Evolutionary conservation across 2,888 invertebrate genomes (phyloP), one percentile per base, ranked within the genome.

Genomic region (Epinotia nisella): DNA sequence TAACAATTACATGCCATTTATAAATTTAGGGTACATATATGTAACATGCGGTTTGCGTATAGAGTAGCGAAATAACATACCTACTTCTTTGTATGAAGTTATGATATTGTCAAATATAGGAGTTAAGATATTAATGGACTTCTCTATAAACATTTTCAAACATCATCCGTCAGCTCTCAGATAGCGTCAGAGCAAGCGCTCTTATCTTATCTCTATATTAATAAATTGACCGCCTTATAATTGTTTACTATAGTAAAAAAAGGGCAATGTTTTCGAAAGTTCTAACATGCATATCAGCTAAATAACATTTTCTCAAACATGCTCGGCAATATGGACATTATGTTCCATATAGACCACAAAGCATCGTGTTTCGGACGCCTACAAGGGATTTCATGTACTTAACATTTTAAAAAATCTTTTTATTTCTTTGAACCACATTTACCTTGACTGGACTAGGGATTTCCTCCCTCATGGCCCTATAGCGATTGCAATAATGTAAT

Each of bases 171-270:
- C 55, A 39, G 15, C 53, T 5, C 19, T 19, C 7, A 65, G 53
- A 55, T 55, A 35, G 17, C 5, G 39, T 53, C 21, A 35, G 45
- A 1, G 61, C 19, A 3, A 58, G 68, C 58, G 73, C 73, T 64
- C 61, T 67, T 72, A 67, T 73, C 73, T 73, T 73, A 73, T 73
- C 73, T 53, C 21, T 21, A 9, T 55, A 15, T 35, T 68, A 61
- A 68, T 69, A 69, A 69, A 68, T 66, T 68, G 68, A 56, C 61
- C 7, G 24, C 9, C 15, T 9, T 24, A 51, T 41, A 51, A 53
- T 17, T 58, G 56, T 62, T 39, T 68, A 55, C 55, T 66, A 35
- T 62, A 51, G 39, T 17, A 39, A 21, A 21, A 21, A 21, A 56
- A 21, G 62, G 21, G 39, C 56, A 64, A 19, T 64, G 51, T 41